A percentile compares a stretch with the other conserved stretches of the same genome.
Conservation (phyloP, 1,140 invertebrate genomes). For the Brachionus angularis region DNA sequence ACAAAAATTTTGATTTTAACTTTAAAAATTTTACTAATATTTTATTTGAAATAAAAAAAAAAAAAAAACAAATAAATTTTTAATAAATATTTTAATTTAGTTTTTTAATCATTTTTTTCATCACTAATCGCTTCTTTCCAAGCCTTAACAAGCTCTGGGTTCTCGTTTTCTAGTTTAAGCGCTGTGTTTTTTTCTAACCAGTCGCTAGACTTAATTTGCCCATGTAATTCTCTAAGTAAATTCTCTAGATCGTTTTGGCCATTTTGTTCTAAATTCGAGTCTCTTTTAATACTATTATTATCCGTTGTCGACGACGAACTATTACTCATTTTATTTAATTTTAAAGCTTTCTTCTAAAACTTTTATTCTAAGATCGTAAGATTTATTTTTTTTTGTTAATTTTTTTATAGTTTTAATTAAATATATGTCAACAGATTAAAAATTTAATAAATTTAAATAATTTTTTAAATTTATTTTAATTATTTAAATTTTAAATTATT, state of each 20-base stretch:
- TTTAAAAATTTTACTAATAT: too few relatives aligned
- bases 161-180: conserved; percentile 31
- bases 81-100: too few relatives aligned
- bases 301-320: neutral
- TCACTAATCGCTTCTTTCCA: conserved; percentile 23
- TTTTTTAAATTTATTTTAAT: too few relatives aligned
- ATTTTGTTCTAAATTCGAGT: too few relatives aligned
- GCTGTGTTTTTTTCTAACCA: conserved; percentile 35
- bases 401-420: too few relatives aligned
- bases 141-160: conserved; percentile 27
- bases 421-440: too few relatives aligned
- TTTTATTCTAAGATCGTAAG: too few relatives aligned
- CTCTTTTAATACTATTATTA: too few relatives aligned
- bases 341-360: neutral
- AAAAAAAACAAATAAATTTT: neutral
- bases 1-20: neutral
- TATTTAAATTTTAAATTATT: too few relatives aligned
- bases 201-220: conserved; percentile 26
- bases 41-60: neutral
- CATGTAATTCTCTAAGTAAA: conserved; percentile 14
- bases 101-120: conserved; percentile 4
- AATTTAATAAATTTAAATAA: too few relatives aligned
- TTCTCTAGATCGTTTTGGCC: conserved; percentile 2
- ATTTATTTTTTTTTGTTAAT: too few relatives aligned
- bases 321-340: neutral